phyloP scores from a whole-genome alignment of 2,113 vertebrate genomes.

The Meriones unguiculatus region DNA sequence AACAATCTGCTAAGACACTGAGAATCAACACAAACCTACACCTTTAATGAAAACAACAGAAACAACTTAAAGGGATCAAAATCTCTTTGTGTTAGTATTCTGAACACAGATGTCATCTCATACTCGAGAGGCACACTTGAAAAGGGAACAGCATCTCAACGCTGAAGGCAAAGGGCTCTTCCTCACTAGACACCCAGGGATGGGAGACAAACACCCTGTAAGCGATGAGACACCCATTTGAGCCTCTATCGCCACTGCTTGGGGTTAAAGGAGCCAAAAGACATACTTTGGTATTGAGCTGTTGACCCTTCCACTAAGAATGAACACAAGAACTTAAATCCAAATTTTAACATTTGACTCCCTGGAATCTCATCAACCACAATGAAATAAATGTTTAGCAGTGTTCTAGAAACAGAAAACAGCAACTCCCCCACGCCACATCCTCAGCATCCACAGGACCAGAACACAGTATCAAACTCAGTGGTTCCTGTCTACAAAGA shows the following conservation, averaged over 20 bases:
- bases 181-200: background rate
- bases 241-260: background rate
- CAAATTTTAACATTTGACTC: conserved; percentile 11
- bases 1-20: background rate
- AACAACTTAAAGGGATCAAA: conserved; percentile 16
- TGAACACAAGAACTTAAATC: conserved; percentile 26
- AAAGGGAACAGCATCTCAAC: background rate
- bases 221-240: background rate
- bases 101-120: conserved; percentile 13
- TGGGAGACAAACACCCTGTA: background rate
- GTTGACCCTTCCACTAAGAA: conserved; percentile 32
- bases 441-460: background rate
- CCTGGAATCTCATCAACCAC: background rate
- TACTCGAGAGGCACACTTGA: background rate
- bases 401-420: conserved; percentile 28
- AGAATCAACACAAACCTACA: conserved; percentile 3
- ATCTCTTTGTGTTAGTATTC: background rate
- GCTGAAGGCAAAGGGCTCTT: background rate
- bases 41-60: conserved; percentile 10
- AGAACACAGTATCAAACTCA: background rate
- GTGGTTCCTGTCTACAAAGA: conserved; percentile 46
- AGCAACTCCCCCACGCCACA: background rate
- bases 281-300: background rate
- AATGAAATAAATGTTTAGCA: background rate
- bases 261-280: background rate